These are phyloP conservation scores for Neopipo cinnamomea DNA, from an alignment of 2,113 vertebrate species.

Conservation along the genomic window DNA sequence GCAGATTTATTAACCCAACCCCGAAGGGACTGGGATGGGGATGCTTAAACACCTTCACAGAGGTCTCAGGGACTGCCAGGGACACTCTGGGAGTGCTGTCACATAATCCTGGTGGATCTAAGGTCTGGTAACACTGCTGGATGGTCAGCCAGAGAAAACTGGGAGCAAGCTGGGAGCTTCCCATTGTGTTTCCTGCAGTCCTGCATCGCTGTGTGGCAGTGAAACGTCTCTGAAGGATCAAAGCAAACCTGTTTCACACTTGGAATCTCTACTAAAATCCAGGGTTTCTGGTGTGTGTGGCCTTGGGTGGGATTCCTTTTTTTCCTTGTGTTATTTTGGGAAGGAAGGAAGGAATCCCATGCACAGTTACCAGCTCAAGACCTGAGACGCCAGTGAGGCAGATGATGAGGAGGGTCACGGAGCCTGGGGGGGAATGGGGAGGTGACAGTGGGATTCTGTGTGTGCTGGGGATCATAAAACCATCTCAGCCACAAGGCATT, in stretches of 20 bases:
- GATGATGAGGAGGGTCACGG: not conserved
- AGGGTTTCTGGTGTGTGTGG: not conserved
- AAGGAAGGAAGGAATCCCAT: not conserved
- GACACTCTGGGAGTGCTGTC: not conserved
- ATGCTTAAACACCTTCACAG: not conserved
- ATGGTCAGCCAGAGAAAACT: not conserved
- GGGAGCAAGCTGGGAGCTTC: not conserved
- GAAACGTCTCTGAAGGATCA: not conserved
- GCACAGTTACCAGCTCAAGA: not conserved
- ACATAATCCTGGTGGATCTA: not conserved
- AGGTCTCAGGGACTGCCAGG: not conserved
- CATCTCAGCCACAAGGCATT: not conserved
- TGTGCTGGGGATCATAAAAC: not conserved
- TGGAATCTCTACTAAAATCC: not conserved
- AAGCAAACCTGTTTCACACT: not conserved
- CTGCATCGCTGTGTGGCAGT: not conserved
- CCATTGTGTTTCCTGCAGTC: rapidly evolving
- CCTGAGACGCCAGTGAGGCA: too few species aligned
- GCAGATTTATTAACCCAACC: not conserved
- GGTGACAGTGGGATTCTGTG: not conserved
- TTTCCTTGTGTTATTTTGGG: not conserved
- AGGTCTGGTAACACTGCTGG: not conserved
- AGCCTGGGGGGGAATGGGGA: not conserved
- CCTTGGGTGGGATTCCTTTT: not conserved
- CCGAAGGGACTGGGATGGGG: not conserved